Conservation (phyloP, 1,140 invertebrate genomes). For the Scaptodrosophila lebanonensis region DNA sequence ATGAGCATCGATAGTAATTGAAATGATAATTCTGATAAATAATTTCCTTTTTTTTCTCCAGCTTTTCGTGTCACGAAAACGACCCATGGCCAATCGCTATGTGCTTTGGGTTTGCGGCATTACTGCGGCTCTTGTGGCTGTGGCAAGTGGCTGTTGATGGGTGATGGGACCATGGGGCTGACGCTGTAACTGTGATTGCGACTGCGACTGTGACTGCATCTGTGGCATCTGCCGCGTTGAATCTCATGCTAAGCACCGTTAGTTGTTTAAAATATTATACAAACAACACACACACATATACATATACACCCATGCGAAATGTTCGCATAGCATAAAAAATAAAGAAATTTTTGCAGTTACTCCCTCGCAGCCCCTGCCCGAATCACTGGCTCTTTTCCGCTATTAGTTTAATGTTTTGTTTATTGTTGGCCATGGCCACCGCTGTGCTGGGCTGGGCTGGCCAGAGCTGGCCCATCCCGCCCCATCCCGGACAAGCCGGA, state of each 20-base stretch:
- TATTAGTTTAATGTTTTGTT: constrained; percentile 75
- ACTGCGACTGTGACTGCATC: constrained; percentile 9
- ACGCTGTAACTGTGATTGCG: constrained; percentile 26
- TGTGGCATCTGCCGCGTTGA: neutral
- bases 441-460: constrained; percentile 15
- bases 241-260: constrained; percentile 27
- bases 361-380: neutral
- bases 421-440: constrained; percentile 55
- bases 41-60: too few species aligned
- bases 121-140: too few species aligned
- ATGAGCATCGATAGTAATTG: too few species aligned
- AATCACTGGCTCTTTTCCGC: constrained; percentile 27
- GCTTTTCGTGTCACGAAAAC: too few species aligned
- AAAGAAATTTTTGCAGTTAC: constrained; percentile 19
- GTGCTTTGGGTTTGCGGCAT: too few species aligned
- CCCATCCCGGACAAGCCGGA: too few species aligned
- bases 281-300: constrained; percentile 12
- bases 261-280: constrained; percentile 71
- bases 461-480: too few species aligned
- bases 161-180: too few species aligned
- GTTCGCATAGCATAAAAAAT: constrained; percentile 22
- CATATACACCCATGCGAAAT: constrained; percentile 18
- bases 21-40: too few species aligned
- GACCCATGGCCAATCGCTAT: too few species aligned
- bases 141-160: too few species aligned